Evolutionary conservation across 2,888 invertebrate species (phyloP).

Genomic region (Coleophora flavipennella): DNA sequence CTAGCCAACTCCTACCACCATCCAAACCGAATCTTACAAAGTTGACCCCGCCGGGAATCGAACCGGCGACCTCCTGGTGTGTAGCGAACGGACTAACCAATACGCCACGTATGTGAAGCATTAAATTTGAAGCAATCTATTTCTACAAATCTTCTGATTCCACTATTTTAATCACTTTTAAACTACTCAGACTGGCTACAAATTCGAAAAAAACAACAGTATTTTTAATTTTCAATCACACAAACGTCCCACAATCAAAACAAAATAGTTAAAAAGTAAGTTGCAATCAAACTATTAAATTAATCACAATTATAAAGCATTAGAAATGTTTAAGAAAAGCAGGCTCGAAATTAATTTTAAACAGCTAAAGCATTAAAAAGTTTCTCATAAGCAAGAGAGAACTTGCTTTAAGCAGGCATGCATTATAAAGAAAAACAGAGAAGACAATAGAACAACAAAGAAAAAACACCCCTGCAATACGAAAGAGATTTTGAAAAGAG

Average conservation of each 20-base stretch:
- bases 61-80: too few relatives aligned
- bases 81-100: too few relatives aligned
- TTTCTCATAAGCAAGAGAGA: constrained; percentile 6
- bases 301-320: constrained; percentile 1
- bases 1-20: too few relatives aligned
- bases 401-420: constrained; percentile 24
- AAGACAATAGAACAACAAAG: constrained; percentile 13
- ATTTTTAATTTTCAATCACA: constrained; percentile 30
- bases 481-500: constrained; percentile 25
- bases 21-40: too few relatives aligned
- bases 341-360: constrained; percentile 1
- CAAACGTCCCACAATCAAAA: constrained; percentile 48
- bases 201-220: too few relatives aligned
- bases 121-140: too few relatives aligned
- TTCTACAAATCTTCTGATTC: too few relatives aligned
- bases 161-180: too few relatives aligned
- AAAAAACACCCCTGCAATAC: constrained; percentile 5
- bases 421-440: constrained; percentile 13
- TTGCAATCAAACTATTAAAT: not conserved
- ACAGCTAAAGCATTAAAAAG: constrained; percentile 15
- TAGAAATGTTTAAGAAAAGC: not conserved
- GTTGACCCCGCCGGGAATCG: too few relatives aligned
- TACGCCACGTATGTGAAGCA: too few relatives aligned
- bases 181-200: too few relatives aligned
- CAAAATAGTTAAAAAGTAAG: not conserved